Evolutionary conservation across 2,113 vertebrate genomes (phyloP).

Genomic region (Ailurus styani): DNA sequence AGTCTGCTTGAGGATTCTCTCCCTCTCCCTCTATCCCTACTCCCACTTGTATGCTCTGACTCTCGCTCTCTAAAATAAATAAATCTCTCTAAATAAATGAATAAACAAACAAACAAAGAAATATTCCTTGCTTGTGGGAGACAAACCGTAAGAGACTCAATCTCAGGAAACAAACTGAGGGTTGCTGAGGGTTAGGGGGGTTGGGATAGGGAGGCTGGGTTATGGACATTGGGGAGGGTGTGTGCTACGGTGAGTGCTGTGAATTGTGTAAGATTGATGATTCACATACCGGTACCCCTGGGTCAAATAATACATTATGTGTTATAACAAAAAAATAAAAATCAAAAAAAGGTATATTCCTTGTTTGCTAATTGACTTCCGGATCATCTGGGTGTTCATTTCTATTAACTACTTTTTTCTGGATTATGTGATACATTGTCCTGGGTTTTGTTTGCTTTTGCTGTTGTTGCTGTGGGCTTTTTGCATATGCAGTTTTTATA

Average conservation of each 20-base stretch:
- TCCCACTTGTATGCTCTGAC: fast-evolving
- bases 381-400: neutral
- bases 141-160: no score
- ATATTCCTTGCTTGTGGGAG: no score
- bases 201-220: no score
- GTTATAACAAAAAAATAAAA: neutral
- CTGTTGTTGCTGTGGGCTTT: neutral
- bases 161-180: no score
- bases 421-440: neutral
- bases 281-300: no score
- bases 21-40: neutral
- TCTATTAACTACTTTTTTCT: neutral
- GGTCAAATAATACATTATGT: no score
- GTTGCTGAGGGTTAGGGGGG: no score
- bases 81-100: neutral
- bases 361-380: neutral
- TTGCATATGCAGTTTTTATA: neutral
- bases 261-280: no score
- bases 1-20: neutral
- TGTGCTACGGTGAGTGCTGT: no score
- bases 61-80: neutral
- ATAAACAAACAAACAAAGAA: neutral
- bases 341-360: neutral
- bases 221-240: no score
- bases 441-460: neutral